A percentile compares a stretch with the other conserved stretches of the same genome.
phyloP scores from a whole-genome alignment of 2,888 invertebrate species.

The Fragum whitleyi region DNA sequence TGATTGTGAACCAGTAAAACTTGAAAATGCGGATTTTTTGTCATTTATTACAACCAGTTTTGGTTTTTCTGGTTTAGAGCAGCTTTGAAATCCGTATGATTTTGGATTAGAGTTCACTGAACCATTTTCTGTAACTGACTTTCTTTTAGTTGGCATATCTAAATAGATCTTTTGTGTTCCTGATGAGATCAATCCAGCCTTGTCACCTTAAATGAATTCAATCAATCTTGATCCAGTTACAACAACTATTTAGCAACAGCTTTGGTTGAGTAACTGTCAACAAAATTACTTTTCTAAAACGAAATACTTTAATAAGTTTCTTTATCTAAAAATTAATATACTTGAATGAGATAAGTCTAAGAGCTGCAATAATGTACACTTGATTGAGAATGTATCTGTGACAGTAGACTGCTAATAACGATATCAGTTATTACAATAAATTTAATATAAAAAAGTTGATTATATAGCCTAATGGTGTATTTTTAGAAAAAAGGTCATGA shows the following conservation, averaged over 20 bases:
- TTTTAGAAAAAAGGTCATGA: too few species aligned
- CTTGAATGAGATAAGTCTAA: too few species aligned
- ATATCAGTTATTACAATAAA: too few species aligned
- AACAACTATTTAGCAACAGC: neutral
- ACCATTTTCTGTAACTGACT: slow-evolving; percentile 2
- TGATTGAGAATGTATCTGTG: too few species aligned
- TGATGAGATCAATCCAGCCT: slow-evolving; percentile 60
- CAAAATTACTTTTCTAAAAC: too few species aligned
- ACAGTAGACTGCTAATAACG: too few species aligned
- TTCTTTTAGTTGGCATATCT: slow-evolving; percentile 64
- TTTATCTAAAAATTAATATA: too few species aligned
- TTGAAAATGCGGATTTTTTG: slow-evolving; percentile 64
- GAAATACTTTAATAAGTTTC: too few species aligned
- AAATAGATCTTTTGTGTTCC: slow-evolving; percentile 64
- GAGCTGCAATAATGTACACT: too few species aligned
- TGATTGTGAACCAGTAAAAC: slow-evolving; percentile 11
- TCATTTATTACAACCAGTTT: slow-evolving; percentile 69
- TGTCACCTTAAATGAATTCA: slow-evolving; percentile 63
- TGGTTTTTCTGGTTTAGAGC: slow-evolving; percentile 45
- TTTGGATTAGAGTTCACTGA: neutral
- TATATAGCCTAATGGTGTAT: too few species aligned
- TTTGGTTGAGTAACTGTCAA: too few species aligned
- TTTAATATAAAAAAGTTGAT: too few species aligned
- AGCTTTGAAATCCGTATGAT: slow-evolving; percentile 12
- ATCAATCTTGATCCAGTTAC: slow-evolving; percentile 2